Conservation (phyloP, 37 sponge, comb jelly and placozoan species). For the Beroe ovata region DNA sequence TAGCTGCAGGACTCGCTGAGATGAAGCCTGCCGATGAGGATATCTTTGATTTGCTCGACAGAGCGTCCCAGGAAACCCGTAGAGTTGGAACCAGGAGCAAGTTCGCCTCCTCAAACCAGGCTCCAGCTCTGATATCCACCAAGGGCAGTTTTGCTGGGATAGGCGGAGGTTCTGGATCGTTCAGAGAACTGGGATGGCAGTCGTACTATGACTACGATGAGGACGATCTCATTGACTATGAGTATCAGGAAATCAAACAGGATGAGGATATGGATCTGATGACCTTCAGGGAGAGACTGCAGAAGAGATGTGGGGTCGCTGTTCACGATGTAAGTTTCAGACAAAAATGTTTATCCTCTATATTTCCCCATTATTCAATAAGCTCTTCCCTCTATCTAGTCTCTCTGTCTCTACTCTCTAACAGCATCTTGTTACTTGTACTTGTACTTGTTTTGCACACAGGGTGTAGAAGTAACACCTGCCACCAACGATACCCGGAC, state of each 20-base stretch:
- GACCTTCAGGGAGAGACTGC: slow-evolving; percentile 54
- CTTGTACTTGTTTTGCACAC: too few species aligned
- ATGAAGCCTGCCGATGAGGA: slow-evolving; percentile 37
- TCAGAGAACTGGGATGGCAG: slow-evolving; percentile 28
- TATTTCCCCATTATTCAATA: background rate
- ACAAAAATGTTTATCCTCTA: background rate
- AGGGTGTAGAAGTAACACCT: slow-evolving; percentile 48
- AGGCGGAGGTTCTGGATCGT: slow-evolving; percentile 15
- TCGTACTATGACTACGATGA: slow-evolving; percentile 49
- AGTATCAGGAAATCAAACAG: background rate
- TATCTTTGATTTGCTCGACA: slow-evolving; percentile 43
- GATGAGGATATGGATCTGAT: slow-evolving; percentile 41
- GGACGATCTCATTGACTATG: slow-evolving; percentile 45
- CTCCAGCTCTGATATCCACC: slow-evolving; percentile 53
- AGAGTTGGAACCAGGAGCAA: background rate
- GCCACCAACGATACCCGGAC: slow-evolving; percentile 24
- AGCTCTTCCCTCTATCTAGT: background rate
- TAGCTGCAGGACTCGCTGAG: background rate
- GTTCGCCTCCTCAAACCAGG: slow-evolving; percentile 23
- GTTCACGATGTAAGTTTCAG: slow-evolving; percentile 33
- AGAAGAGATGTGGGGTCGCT: background rate
- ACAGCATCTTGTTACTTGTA: too few species aligned
- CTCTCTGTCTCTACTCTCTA: background rate
- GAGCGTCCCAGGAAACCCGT: slow-evolving; percentile 17
- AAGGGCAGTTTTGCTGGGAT: slow-evolving; percentile 47